Percentiles rank a stretch among this genome's conserved stretches.
Evolutionary conservation across 2,113 vertebrate species (phyloP).

Genomic region (Aviceda subcristata): DNA sequence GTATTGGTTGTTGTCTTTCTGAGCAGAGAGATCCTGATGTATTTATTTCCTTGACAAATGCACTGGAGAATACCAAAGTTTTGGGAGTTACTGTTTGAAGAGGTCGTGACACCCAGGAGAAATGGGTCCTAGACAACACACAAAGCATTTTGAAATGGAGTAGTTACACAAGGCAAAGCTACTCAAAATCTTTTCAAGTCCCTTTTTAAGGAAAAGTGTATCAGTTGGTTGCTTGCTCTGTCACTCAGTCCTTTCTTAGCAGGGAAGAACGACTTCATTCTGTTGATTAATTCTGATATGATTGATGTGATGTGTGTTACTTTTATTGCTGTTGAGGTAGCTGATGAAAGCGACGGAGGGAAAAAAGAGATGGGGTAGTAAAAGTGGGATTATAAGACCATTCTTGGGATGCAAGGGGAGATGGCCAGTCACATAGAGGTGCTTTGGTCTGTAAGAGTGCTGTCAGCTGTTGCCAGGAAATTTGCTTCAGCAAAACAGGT

Average conservation of each 20-base stretch:
- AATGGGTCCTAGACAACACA: not conserved
- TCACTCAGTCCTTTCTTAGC: not conserved
- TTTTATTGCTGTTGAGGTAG: not conserved
- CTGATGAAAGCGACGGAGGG: too few relatives aligned
- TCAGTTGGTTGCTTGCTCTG: not conserved
- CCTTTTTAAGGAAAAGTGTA: not conserved
- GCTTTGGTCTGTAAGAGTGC: not conserved
- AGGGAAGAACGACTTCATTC: not conserved
- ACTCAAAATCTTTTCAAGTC: not conserved
- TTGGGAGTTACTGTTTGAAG: not conserved
- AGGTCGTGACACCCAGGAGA: not conserved
- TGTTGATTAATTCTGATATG: not conserved
- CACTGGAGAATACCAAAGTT: not conserved
- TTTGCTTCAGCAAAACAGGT: not conserved
- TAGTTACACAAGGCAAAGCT: not conserved
- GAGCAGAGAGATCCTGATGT: not conserved
- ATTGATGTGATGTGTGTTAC: not conserved
- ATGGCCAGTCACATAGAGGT: not conserved
- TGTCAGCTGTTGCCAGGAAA: not conserved
- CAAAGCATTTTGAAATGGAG: not conserved
- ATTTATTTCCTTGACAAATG: not conserved
- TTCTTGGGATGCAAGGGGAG: not conserved
- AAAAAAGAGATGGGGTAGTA: not conserved
- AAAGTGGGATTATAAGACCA: not conserved
- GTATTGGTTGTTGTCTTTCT: not conserved